Evolutionary conservation across 1,140 invertebrate genomes (phyloP), one percentile per base, ranked within the genome.

Genomic region (Saccostrea cuccullata): DNA sequence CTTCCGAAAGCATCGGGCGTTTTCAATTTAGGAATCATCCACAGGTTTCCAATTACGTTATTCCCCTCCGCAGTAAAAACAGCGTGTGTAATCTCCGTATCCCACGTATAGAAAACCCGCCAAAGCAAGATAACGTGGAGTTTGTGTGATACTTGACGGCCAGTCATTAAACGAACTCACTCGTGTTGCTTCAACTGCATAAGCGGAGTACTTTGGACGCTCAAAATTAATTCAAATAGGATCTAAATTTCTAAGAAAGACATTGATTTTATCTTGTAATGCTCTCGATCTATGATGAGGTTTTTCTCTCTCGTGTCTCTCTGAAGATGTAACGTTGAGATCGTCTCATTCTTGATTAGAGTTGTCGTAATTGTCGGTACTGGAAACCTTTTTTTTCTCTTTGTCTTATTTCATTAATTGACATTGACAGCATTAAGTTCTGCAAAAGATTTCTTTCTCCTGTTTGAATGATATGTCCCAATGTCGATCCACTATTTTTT

Each of bases 41-140:
- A 58, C 87, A 60, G 84, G 64, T 30, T 90, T 88, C 84, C 82
- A 90, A 23, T 88, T 84, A 58, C 87, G 67, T 58, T 85, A 58
- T 26, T 83, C 87, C 55, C 87, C 87, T 17, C 67, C 84, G 60
- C 84, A 88, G 23, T 82, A 77, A 47, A 85, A 88, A 58, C 87
- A 88, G 3, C 55, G 23, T 0, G 55, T 73, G 30, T 82, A 85
- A 36, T 85, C 87, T 55, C 47, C 67, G 20, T 85, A 88, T 17
- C 91, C 91, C n/a, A 77, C 40, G 84, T 89, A 91, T 77, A 88
- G 89, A 26, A 91, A 91, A 0, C 92, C 92, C 23, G 92, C 90
- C 20, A 64, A 70, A n/a, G 92, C 90, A 67, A 92, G 70, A 6
- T 89, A 73, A 20, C 87, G 40, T 15, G 88, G 87, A 0, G 20